A percentile compares a stretch with the other conserved stretches of the same genome.
Conservation (phyloP, 2,888 invertebrate genomes). For the Dascillus cervinus region DNA sequence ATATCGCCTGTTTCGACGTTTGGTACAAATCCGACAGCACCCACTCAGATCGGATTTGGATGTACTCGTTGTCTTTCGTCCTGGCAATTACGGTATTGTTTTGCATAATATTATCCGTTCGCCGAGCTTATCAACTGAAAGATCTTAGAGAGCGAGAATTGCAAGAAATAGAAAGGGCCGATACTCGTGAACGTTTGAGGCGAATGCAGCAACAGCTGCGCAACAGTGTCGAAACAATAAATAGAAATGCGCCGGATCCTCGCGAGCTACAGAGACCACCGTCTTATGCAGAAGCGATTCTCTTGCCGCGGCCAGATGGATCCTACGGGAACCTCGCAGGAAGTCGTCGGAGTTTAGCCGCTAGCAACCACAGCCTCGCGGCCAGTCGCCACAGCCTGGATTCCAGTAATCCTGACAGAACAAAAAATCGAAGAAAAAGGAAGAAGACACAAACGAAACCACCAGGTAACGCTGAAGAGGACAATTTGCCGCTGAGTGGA, state of each 20-base stretch:
- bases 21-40: conserved; percentile 44
- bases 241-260: conserved; percentile 57
- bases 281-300: conserved; percentile 68
- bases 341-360: conserved; percentile 31
- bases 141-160: conserved; percentile 36
- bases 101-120: conserved; percentile 48
- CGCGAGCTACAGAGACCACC: conserved; percentile 64
- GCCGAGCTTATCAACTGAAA: conserved; percentile 50
- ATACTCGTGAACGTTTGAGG: conserved; percentile 48
- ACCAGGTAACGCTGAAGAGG: neutral
- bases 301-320: conserved; percentile 61
- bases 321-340: conserved; percentile 47
- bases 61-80: conserved; percentile 51
- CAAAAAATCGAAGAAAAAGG: conserved; percentile 15
- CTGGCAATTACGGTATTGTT: conserved; percentile 48
- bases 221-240: conserved; percentile 35
- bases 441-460: no score
- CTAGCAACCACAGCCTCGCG: conserved; percentile 24
- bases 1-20: conserved; percentile 53
- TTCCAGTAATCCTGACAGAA: conserved; percentile 9
- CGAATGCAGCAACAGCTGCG: conserved; percentile 42
- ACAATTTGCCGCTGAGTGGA: neutral
- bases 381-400: conserved; percentile 21
- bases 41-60: conserved; percentile 44
- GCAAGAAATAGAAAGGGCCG: conserved; percentile 49